A percentile compares a stretch with the other conserved stretches of the same genome.
These are phyloP conservation scores for Argyra leucocephala DNA, from an alignment of 2,888 invertebrate genomes.

Conservation along the genomic window DNA sequence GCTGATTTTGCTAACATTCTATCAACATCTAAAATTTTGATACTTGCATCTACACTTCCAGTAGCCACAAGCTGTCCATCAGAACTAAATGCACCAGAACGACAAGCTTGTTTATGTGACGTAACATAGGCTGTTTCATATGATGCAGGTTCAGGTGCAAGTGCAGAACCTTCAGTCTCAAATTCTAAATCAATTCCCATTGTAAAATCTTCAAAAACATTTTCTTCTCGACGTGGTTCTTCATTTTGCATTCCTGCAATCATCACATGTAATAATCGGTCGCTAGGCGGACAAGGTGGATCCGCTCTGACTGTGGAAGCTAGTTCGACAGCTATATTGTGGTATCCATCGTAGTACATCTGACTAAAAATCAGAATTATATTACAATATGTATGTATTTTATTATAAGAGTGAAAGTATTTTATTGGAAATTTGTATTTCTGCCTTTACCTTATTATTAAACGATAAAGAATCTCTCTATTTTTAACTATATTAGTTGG, in stretches of 20 bases:
- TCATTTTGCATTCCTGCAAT: conserved; percentile 77
- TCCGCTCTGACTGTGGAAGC: conserved; percentile 79
- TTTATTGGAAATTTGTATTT: conserved; percentile 12
- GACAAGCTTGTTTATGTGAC: conserved; percentile 91
- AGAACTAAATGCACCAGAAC: conserved; percentile 89
- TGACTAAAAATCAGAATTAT: conserved; percentile 61
- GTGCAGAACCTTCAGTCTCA: conserved; percentile 86
- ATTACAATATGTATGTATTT: neutral
- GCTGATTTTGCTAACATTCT: conserved; percentile 97
- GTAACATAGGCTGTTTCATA: conserved; percentile 99
- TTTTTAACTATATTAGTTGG: conserved; percentile 75
- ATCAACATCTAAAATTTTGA: conserved; percentile 98
- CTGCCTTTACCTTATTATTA: conserved; percentile 73
- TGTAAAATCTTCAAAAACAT: conserved; percentile 40
- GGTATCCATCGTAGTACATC: conserved; percentile 93
- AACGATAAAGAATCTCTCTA: conserved; percentile 76
- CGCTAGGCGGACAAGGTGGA: conserved; percentile 92
- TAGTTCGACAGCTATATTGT: conserved; percentile 78
- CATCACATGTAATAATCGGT: conserved; percentile 78
- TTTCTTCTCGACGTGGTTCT: conserved; percentile 53
- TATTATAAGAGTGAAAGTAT: neutral
- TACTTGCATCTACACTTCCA: conserved; percentile 96
- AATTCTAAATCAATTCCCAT: conserved; percentile 73
- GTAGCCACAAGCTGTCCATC: conserved; percentile 96
- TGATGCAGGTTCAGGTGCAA: conserved; percentile 91